phyloP scores from a whole-genome alignment of 2,113 vertebrate genomes.

The Gnathonemus longibarbis region DNA sequence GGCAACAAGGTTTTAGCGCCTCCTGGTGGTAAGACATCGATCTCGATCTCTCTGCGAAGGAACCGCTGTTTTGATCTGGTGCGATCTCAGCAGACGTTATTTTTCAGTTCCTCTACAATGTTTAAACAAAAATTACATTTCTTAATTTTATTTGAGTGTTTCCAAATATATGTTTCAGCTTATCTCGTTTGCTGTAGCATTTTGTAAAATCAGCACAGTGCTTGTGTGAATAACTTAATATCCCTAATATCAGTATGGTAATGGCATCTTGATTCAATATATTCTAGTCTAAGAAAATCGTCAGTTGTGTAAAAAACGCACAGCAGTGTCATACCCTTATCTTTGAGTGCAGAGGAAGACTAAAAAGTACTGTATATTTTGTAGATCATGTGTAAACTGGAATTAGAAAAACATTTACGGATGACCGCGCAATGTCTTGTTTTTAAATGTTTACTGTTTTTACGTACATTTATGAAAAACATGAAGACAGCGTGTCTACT shows the following conservation, averaged over 20 bases:
- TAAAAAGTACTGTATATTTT: not conserved
- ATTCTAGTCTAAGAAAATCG: not conserved
- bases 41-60: not conserved
- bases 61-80: not conserved
- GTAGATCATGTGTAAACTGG: not conserved
- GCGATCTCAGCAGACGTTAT: not conserved
- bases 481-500: not conserved
- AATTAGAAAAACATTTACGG: not conserved
- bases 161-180: not conserved
- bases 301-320: not conserved
- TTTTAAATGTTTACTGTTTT: not conserved
- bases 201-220: not conserved
- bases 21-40: conserved; percentile 47
- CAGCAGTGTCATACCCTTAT: not conserved
- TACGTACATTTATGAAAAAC: not conserved
- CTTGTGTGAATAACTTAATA: not conserved
- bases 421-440: not conserved
- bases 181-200: not conserved
- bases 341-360: not conserved
- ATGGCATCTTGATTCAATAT: not conserved
- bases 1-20: conserved; percentile 50
- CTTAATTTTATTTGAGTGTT: not conserved
- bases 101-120: not conserved
- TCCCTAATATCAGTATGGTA: not conserved
- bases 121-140: not conserved